Conservation (phyloP, 2,888 invertebrate species). For the Spicauda simplicius region DNA sequence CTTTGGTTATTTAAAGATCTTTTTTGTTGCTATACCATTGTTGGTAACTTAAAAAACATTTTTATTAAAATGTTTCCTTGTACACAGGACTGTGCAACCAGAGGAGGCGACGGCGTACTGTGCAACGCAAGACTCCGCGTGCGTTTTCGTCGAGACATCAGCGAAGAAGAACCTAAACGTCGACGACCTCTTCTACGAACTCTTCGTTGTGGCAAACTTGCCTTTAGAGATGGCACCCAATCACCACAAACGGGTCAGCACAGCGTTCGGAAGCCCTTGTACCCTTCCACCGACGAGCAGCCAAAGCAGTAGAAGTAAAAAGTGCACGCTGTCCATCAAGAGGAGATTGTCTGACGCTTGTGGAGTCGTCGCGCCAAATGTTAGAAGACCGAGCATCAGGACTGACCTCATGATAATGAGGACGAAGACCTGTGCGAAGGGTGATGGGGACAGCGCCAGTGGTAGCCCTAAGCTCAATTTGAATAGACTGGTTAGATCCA, state of each 20-base stretch:
- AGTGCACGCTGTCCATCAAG: conserved; percentile 92
- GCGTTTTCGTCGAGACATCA: conserved; percentile 93
- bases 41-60: no score
- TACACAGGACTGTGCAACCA: conserved; percentile 88
- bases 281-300: conserved; percentile 89
- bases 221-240: conserved; percentile 96
- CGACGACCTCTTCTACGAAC: conserved; percentile 93
- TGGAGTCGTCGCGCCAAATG: conserved; percentile 95
- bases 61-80: conserved; percentile 27
- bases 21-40: no score
- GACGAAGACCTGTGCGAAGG: conserved; percentile 91
- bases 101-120: conserved; percentile 92
- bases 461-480: conserved; percentile 80
- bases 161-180: conserved; percentile 92
- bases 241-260: conserved; percentile 92
- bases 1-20: no score
- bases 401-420: conserved; percentile 95
- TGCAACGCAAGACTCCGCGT: conserved; percentile 89
- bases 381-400: conserved; percentile 93
- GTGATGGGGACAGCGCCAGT: conserved; percentile 86
- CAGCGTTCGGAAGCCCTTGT: conserved; percentile 90
- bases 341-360: conserved; percentile 93
- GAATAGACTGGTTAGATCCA: conserved; percentile 75
- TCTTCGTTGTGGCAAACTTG: conserved; percentile 92
- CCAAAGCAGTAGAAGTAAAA: conserved; percentile 87